phyloP scores from a whole-genome alignment of 2,113 vertebrate species.

The zebrafish (Danio rerio) region GRCz12tu NC_133194.1:38293001-38293500 shows the following conservation, averaged over 20 bases:
- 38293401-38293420: no score
- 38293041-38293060: slow-evolving; percentile 48
- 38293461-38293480: no score
- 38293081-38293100: slow-evolving; percentile 45
- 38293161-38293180: slow-evolving; percentile 64
- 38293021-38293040: slow-evolving; percentile 56
- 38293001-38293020: slow-evolving; percentile 56
- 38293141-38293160: slow-evolving; percentile 63
- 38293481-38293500: no score
- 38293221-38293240: slow-evolving; percentile 45
- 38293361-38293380: not conserved
- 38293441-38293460: no score
- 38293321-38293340: slow-evolving; percentile 9
- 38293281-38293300: slow-evolving; percentile 18
- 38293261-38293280: slow-evolving; percentile 18
- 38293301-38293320: not conserved
- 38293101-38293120: slow-evolving; percentile 69
- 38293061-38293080: slow-evolving; percentile 34
- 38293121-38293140: slow-evolving; percentile 71
- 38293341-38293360: not conserved
- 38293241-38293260: slow-evolving; percentile 55
- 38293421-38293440: no score
- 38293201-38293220: slow-evolving; percentile 57
- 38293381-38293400: no score
- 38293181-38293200: slow-evolving; percentile 65